Percentiles rank a stretch among this genome's conserved stretches.
Conservation (phyloP, 2,797 vertebrate genomes). For the Benthosema pterotum region DNA sequence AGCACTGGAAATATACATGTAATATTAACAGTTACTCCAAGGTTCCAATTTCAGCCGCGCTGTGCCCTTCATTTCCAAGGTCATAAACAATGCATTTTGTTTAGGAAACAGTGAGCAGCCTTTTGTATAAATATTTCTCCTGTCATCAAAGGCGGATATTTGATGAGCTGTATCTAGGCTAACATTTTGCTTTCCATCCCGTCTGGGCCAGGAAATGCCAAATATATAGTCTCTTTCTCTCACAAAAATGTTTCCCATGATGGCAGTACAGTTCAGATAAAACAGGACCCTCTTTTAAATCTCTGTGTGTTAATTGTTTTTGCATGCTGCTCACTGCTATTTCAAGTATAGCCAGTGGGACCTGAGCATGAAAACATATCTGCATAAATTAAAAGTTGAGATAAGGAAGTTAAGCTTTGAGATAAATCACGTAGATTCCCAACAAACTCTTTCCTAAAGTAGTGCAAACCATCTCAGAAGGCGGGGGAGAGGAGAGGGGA, state of each 20-base stretch:
- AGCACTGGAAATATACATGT: slow-evolving; percentile 2
- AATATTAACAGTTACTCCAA: slow-evolving; percentile 19
- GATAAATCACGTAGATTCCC: slow-evolving; percentile 5
- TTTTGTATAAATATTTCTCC: slow-evolving; percentile 15
- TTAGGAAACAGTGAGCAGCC: slow-evolving; percentile 21
- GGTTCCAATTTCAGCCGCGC: slow-evolving; percentile 26
- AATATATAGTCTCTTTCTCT: slow-evolving; percentile 12
- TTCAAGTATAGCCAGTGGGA: neutral
- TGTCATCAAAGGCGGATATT: slow-evolving; percentile 17
- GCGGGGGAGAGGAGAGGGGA: no score
- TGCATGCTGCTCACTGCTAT: neutral
- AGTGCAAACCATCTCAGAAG: slow-evolving; percentile 4
- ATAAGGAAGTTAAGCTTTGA: neutral
- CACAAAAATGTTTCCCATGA: slow-evolving; percentile 1
- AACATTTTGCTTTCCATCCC: slow-evolving; percentile 18
- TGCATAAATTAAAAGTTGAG: slow-evolving; percentile 5
- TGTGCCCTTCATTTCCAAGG: slow-evolving; percentile 29
- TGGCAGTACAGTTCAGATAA: slow-evolving; percentile 4
- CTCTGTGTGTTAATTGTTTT: slow-evolving; percentile 2
- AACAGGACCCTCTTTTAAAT: neutral
- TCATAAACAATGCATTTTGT: slow-evolving; percentile 22
- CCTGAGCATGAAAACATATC: slow-evolving; percentile 2
- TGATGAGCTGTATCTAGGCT: neutral
- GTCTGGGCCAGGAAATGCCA: slow-evolving; percentile 24
- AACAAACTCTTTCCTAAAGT: neutral